phyloP scores from a whole-genome alignment of 2,797 vertebrate genomes.

The Pangasius mekongensis region DNA sequence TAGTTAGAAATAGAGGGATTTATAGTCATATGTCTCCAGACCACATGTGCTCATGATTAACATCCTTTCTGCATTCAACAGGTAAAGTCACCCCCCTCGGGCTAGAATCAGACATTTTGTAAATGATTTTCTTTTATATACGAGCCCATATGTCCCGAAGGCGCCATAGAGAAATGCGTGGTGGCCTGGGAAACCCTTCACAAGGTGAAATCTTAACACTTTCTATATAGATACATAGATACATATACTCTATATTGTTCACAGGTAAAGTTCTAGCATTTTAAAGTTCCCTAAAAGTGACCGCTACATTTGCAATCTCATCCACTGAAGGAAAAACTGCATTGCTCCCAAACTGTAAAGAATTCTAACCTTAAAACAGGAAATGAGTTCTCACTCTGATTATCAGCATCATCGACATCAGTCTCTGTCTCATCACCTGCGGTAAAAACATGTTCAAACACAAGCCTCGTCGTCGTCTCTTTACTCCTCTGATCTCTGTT shows the following conservation, averaged over 20 bases:
- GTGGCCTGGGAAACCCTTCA: background rate
- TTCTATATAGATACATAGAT: no score
- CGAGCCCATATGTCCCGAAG: background rate
- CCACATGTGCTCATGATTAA: background rate
- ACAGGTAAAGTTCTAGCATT: no score
- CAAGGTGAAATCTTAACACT: background rate
- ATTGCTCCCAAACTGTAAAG: no score
- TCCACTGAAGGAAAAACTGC: background rate
- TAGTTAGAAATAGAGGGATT: no score
- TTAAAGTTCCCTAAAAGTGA: background rate
- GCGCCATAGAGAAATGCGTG: background rate
- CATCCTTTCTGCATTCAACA: background rate
- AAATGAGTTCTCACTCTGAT: background rate
- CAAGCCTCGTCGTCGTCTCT: background rate
- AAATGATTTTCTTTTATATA: background rate
- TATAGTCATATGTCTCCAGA: background rate
- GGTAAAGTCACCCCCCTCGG: background rate
- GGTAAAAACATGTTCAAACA: background rate
- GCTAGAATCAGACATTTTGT: background rate
- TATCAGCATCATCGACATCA: background rate
- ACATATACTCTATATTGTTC: no score
- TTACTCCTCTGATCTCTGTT: background rate
- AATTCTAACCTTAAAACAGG: background rate
- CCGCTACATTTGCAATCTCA: background rate
- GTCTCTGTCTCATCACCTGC: background rate